Evolutionary conservation across 2,888 invertebrate genomes (phyloP).

Genomic region (Dasysyrphus albostriatus): DNA sequence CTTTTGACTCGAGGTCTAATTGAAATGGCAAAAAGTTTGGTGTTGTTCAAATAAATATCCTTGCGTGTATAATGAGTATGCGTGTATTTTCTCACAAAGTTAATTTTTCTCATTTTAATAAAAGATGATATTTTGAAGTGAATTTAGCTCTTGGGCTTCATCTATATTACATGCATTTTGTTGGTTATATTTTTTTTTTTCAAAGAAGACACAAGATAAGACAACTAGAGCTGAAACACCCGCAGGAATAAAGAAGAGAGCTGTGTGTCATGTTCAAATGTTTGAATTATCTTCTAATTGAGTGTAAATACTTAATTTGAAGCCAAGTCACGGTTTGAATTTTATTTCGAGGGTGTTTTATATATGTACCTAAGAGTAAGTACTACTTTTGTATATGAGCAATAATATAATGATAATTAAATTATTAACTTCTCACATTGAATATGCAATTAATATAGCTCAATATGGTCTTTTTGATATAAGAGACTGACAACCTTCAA

Average conservation of each 20-base stretch:
- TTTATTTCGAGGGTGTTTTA: constrained; percentile 7
- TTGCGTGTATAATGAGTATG: background rate
- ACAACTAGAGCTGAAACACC: background rate
- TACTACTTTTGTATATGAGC: constrained; percentile 34
- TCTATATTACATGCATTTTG: constrained; percentile 50
- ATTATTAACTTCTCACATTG: constrained; percentile 10
- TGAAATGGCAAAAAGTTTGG: constrained; percentile 59
- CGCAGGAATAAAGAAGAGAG: background rate
- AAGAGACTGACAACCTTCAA: background rate
- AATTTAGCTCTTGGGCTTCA: constrained; percentile 11
- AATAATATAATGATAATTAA: constrained; percentile 46
- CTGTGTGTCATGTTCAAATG: constrained; percentile 44
- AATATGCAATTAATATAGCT: background rate
- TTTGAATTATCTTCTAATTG: constrained; percentile 71
- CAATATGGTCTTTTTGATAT: background rate
- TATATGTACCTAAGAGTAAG: too few relatives aligned
- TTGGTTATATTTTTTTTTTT: constrained; percentile 19
- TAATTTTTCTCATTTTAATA: constrained; percentile 18
- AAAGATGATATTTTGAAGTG: background rate
- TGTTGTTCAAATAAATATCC: constrained; percentile 22
- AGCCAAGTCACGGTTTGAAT: constrained; percentile 18
- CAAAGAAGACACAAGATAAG: background rate
- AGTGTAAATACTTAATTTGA: constrained; percentile 70
- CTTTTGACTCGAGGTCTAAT: constrained; percentile 54
- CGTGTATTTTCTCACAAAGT: background rate